phyloP scores from a whole-genome alignment of 1,140 invertebrate genomes.

The Ladona fulva region DNA sequence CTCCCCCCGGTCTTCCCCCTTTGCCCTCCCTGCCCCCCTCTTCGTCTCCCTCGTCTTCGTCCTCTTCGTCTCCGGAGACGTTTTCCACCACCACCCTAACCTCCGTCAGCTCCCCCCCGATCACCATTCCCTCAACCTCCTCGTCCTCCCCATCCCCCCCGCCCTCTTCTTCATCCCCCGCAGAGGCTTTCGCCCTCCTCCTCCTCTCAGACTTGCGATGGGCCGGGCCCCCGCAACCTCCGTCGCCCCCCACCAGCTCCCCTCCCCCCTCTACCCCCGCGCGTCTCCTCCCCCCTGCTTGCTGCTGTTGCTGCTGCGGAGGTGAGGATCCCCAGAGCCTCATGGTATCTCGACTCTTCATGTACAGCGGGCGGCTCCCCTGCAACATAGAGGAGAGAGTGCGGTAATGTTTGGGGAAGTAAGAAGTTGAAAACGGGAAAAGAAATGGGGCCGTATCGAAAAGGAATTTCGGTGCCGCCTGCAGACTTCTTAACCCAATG shows the following conservation, averaged over 20 bases:
- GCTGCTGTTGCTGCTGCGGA: not conserved
- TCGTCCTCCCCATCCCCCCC: not conserved
- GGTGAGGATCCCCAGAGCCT: not conserved
- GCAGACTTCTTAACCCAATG: too few relatives aligned
- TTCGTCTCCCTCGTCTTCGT: not conserved
- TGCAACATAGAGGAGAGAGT: not conserved
- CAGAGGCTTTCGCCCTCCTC: not conserved
- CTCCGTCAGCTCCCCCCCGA: not conserved
- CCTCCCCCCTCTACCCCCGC: not conserved
- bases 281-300: not conserved
- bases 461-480: too few relatives aligned
- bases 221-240: not conserved
- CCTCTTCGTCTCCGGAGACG: not conserved
- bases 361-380: not conserved
- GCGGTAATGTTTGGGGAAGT: too few relatives aligned
- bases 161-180: not conserved
- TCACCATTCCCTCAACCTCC: not conserved
- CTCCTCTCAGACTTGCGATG: not conserved
- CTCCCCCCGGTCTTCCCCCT: not conserved
- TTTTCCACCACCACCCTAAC: not conserved
- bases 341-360: not conserved
- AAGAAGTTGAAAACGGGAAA: too few relatives aligned
- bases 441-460: too few relatives aligned
- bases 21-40: not conserved
- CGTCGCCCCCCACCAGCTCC: not conserved